Base-by-base conservation (phyloP, 1,140 invertebrate species). In the Meloidogyne hapla region DNA sequence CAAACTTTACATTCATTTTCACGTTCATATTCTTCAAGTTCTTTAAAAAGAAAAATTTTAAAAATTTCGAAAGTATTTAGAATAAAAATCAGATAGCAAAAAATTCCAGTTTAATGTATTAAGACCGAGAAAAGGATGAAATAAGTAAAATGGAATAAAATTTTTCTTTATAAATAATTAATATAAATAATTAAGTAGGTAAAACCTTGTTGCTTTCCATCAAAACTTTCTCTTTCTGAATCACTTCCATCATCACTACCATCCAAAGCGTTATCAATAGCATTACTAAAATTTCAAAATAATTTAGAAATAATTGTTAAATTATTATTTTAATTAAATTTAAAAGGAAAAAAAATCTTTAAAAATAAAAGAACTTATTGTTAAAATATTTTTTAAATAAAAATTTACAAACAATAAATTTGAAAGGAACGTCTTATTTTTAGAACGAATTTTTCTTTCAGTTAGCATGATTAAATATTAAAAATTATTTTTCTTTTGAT, bases 1-100 rank as follows among this genome's bases (percentile, higher is more conserved):
- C 95, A 98, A 9, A 98, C 94, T 90, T 96, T 96, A 87, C 94
- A 95, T 87, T 97, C 94, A 88, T 18, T 64, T 33, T 48, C 75
- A 26, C 42, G 80, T 25, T 81, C 78, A 42, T 80, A 83, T 18
- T 75, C 81, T 10, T 42, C 28, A 25, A 79, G 62, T 5, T 78
- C 74, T 80, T 26, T n/a, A n/a, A 64, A 82, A 56, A 62, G 18
- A 13, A 70, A 3, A 48, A 10, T 66, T 70, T 28, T 72, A 23
- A 79, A 21, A 33, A 6, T 33, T 33, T 33, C 9, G 4, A 33
- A 33, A 33, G n/a, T n/a, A n/a, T n/a, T n/a, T n/a, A n/a, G n/a
- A n/a, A n/a, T n/a, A n/a, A n/a, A n/a, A n/a, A n/a, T n/a, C n/a
- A n/a, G n/a, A n/a, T n/a, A n/a, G n/a, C n/a, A n/a, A n/a, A n/a